Percentiles rank a stretch among this genome's conserved stretches.
Conservation (phyloP, 2,888 invertebrate species). For the Pyrgus malvae region DNA sequence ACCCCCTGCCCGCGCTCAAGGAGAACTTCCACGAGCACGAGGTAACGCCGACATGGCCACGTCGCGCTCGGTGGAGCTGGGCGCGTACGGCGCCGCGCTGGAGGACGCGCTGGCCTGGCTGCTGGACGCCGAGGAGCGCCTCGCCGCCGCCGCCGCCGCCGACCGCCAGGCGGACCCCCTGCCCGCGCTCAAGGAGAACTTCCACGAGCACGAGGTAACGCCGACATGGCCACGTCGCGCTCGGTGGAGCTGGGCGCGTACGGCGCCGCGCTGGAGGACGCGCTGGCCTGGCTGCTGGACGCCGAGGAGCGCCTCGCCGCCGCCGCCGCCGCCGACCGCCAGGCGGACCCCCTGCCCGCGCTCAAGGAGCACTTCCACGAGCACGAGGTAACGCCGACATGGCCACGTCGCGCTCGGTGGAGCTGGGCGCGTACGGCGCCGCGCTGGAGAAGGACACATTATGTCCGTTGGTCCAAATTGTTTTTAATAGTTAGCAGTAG, state of each 20-base stretch:
- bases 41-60: too few relatives aligned
- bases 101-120: conserved; percentile 95
- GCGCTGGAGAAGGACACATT: too few relatives aligned
- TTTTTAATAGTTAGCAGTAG: too few relatives aligned
- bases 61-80: conserved; percentile 87
- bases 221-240: conserved; percentile 86
- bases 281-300: conserved; percentile 92
- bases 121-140: conserved; percentile 92
- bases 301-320: conserved; percentile 91
- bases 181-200: neutral
- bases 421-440: conserved; percentile 91
- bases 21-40: too few relatives aligned
- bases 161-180: conserved; percentile 33
- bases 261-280: conserved; percentile 92
- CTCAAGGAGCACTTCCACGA: too few relatives aligned
- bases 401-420: conserved; percentile 87
- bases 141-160: conserved; percentile 64
- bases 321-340: conserved; percentile 34
- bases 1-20: conserved; percentile 29
- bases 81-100: conserved; percentile 91
- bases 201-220: too few relatives aligned
- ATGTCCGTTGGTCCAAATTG: too few relatives aligned
- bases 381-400: too few relatives aligned
- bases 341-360: conserved; percentile 32
- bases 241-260: conserved; percentile 91